Conservation (phyloP, 1,140 invertebrate genomes). For the Drosophila nigrodunni region DNA sequence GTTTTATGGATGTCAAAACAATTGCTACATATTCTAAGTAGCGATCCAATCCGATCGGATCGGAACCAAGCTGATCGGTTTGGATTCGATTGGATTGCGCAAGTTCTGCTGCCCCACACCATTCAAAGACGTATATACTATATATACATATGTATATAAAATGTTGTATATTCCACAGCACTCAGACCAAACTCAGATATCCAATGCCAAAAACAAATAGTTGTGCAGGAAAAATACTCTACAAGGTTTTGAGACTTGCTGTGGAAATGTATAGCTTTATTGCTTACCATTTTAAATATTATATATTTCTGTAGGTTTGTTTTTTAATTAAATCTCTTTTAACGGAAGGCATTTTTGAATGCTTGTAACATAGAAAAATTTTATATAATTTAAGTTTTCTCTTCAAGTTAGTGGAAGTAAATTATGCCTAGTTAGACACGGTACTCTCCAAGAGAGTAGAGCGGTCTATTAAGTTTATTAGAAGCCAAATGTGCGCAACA, state of each 20-base stretch:
- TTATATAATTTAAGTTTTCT: too few species aligned
- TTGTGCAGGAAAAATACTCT: constrained; percentile 17
- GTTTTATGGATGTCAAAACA: constrained; percentile 82
- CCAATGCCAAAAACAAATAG: constrained; percentile 65
- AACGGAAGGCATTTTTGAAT: too few species aligned
- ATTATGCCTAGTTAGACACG: too few species aligned
- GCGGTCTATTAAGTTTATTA: too few species aligned
- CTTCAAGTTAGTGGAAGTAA: too few species aligned
- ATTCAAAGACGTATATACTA: constrained; percentile 39
- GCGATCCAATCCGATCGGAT: constrained; percentile 16
- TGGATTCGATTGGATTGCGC: constrained; percentile 46
- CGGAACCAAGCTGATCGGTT: background rate
- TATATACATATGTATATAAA: constrained; percentile 25
- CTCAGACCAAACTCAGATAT: constrained; percentile 49
- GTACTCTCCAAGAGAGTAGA: too few species aligned
- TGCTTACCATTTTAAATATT: background rate
- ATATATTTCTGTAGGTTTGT: too few species aligned
- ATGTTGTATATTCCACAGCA: constrained; percentile 34
- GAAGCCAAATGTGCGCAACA: too few species aligned
- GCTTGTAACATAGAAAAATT: too few species aligned
- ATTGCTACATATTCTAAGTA: constrained; percentile 79
- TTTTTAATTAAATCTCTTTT: too few species aligned
- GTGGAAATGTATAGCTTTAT: background rate
- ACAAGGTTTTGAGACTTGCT: constrained; percentile 3
- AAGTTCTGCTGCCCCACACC: constrained; percentile 44